Percentiles rank a stretch among this genome's conserved stretches.
These are phyloP conservation scores for Heliconius erato DNA, from an alignment of 2,888 invertebrate genomes.

Conservation along the genomic window DNA sequence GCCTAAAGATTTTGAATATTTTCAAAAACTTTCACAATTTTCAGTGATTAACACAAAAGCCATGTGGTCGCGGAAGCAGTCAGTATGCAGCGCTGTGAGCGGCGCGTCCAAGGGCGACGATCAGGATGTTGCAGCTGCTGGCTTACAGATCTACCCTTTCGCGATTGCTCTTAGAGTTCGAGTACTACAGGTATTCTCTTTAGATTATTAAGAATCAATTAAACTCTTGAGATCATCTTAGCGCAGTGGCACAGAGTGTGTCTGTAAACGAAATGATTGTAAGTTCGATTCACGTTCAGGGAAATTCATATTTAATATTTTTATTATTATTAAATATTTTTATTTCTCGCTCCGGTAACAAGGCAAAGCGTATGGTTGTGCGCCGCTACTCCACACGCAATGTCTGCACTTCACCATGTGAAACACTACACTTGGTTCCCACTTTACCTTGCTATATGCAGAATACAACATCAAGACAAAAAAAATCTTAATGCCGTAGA, in stretches of 20 bases:
- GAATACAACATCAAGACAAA: neutral
- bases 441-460: neutral
- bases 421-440: too few species aligned
- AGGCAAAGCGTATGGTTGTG: too few species aligned
- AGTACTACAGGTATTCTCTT: slow-evolving; percentile 71
- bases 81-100: slow-evolving; percentile 80
- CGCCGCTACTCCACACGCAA: too few species aligned
- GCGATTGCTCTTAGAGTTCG: slow-evolving; percentile 79
- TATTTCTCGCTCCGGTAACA: too few species aligned
- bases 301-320: too few species aligned
- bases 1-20: neutral
- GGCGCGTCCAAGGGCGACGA: slow-evolving; percentile 76
- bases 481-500: too few species aligned
- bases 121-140: slow-evolving; percentile 60
- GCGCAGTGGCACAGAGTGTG: too few species aligned
- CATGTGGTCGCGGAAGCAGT: slow-evolving; percentile 84
- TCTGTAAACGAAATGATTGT: neutral
- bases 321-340: too few species aligned
- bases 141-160: slow-evolving; percentile 76
- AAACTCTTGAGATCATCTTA: too few species aligned
- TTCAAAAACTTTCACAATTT: neutral
- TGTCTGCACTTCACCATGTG: too few species aligned
- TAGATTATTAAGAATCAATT: neutral
- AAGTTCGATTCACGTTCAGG: neutral
- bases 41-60: slow-evolving; percentile 57